Conservation (phyloP, 2,113 vertebrate genomes). For the Neomonachus schauinslandi region DNA sequence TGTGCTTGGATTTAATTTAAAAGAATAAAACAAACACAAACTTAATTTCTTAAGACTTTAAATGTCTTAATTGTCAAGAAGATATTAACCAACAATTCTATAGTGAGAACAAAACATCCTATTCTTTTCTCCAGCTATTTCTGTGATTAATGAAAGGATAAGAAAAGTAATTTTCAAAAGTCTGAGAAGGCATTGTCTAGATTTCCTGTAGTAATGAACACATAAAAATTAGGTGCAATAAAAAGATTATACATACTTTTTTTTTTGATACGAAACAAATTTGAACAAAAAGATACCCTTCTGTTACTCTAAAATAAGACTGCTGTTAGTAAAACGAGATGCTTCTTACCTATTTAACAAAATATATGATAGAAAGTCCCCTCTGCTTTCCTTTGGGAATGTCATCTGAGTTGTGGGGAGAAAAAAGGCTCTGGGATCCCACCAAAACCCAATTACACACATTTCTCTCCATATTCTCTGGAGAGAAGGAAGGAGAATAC, state of each 20-base stretch:
- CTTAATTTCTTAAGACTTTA: background rate
- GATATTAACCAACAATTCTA: background rate
- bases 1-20: background rate
- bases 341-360: background rate
- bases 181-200: background rate
- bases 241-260: background rate
- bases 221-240: background rate
- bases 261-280: background rate
- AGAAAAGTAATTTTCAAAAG: slow-evolving; percentile 8
- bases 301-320: background rate
- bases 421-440: background rate
- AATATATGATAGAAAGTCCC: background rate
- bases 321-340: background rate
- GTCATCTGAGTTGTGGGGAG: background rate
- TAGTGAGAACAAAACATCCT: background rate
- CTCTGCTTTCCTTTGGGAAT: background rate
- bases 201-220: background rate
- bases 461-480: background rate
- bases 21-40: background rate
- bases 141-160: slow-evolving; percentile 1
- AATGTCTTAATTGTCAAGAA: background rate
- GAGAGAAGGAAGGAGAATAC: background rate
- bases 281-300: background rate
- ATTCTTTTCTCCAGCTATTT: background rate
- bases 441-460: background rate